Conservation (phyloP, 1,140 invertebrate species). For the Macrobrachium rosenbergii region DNA sequence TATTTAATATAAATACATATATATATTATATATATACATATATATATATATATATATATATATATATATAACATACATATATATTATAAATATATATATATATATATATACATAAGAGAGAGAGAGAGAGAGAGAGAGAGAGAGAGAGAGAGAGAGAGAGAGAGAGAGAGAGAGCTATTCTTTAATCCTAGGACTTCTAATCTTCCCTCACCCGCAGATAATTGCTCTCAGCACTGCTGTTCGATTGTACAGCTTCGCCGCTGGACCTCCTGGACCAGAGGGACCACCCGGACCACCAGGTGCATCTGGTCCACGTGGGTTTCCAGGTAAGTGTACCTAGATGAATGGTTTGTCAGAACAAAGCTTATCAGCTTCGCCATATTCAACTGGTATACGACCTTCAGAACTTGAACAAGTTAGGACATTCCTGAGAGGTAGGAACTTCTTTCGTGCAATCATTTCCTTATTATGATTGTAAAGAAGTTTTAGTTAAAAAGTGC, state of each 20-base stretch:
- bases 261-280: constrained; percentile 72
- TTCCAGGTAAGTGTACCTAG: constrained; percentile 71
- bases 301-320: constrained; percentile 67
- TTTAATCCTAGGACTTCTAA: background rate
- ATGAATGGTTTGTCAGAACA: constrained; percentile 68
- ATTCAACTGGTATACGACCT: constrained; percentile 70
- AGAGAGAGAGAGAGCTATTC: background rate
- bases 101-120: background rate
- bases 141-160: too few species aligned
- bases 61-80: background rate
- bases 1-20: constrained; percentile 6
- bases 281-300: constrained; percentile 71
- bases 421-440: too few species aligned
- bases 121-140: too few species aligned
- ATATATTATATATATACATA: constrained; percentile 24
- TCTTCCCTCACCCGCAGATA: constrained; percentile 68
- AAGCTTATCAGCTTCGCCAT: too few species aligned
- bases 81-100: constrained; percentile 6
- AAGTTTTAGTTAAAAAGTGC: too few species aligned
- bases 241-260: constrained; percentile 74
- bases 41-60: constrained; percentile 19
- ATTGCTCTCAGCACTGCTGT: constrained; percentile 75
- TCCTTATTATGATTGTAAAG: too few species aligned
- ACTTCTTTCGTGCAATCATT: too few species aligned
- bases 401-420: constrained; percentile 70